Evolutionary conservation across 2,888 invertebrate species (phyloP), one percentile per base, ranked within the genome.

Genomic region (Eustalomyia histrio): DNA sequence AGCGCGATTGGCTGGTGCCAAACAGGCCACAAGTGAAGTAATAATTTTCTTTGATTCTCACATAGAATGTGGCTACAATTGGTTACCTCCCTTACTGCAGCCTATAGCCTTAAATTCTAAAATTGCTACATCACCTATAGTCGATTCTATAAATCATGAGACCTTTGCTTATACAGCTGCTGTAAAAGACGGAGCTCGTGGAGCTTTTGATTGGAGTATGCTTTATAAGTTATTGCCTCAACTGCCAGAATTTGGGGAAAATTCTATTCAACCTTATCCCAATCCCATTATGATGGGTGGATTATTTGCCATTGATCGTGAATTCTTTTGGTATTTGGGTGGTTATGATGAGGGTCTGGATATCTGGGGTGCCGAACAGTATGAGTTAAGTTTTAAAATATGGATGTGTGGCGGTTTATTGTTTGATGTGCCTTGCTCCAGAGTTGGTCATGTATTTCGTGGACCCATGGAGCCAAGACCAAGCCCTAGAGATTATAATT

Each of bases 331-430:
- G 98, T 97, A 98, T 90, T 91, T 99, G 52, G 99, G 97, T 1
- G 99, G 99, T 0, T 97, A 97, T 87, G 97, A 97, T 87, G 94
- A 95, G 72, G 97, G 97, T 0, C 91, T 97, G 1, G 97, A 98
- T 87, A 98, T 99, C 84, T 99, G 99, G 99, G 99, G 99, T 21
- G 99, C 98, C 0, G 99, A 99, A 89, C 99, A 99, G 89, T 99
- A 98, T 87, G 99, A 99, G 88, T 92, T 99, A n/a, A 98, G 98
- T 80, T 99, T 99, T 87, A 98, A 98, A 93, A 94, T 88, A 85
- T 98, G 98, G 98, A 97, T 97, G 91, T 98, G 98, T 89, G 97
- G 97, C n/a, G 98, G 98, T 0, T 93, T 94, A 84, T 95, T 98
- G 95, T 92, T 95, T 80, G 98, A 98, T 91, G 95, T 96, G 14